Conservation (phyloP, 2,113 vertebrate species). For the Perca flavescens region DNA sequence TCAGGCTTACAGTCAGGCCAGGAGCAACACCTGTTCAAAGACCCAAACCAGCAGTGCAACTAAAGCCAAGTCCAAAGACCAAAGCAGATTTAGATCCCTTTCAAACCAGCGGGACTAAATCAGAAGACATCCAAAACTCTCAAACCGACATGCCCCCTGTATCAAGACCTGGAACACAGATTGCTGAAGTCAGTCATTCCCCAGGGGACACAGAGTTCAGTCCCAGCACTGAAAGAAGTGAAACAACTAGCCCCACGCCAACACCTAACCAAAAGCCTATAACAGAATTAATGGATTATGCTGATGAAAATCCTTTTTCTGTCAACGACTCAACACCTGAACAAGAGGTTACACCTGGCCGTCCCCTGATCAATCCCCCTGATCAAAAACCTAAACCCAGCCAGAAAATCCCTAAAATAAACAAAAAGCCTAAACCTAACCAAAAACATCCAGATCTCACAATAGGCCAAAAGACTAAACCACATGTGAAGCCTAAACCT, state of each 20-base stretch:
- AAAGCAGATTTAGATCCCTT: conserved; percentile 28
- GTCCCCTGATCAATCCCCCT: accelerated
- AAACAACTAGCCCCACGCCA: neutral
- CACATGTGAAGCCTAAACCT: conserved; percentile 35
- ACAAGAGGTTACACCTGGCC: conserved; percentile 7
- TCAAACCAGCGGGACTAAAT: conserved; percentile 21
- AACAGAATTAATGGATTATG: neutral
- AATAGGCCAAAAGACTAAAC: conserved; percentile 40
- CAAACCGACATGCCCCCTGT: conserved; percentile 37
- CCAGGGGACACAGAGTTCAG: conserved; percentile 36
- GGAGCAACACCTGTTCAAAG: conserved; percentile 41
- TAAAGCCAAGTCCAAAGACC: conserved; percentile 40
- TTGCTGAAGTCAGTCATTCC: conserved; percentile 33
- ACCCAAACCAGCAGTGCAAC: conserved; percentile 40
- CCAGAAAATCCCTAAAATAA: conserved; percentile 16
- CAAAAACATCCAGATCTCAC: conserved; percentile 23
- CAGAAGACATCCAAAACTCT: conserved; percentile 25
- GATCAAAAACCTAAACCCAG: conserved; percentile 37
- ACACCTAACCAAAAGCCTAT: neutral
- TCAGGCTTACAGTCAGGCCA: conserved; percentile 26
- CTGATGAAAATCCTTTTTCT: neutral
- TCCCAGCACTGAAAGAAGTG: neutral
- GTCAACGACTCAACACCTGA: conserved; percentile 19
- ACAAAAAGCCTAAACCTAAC: conserved; percentile 38
- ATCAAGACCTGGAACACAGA: conserved; percentile 32